Evolutionary conservation across 2,797 vertebrate species (phyloP).

Genomic region (Malurus splendens): DNA sequence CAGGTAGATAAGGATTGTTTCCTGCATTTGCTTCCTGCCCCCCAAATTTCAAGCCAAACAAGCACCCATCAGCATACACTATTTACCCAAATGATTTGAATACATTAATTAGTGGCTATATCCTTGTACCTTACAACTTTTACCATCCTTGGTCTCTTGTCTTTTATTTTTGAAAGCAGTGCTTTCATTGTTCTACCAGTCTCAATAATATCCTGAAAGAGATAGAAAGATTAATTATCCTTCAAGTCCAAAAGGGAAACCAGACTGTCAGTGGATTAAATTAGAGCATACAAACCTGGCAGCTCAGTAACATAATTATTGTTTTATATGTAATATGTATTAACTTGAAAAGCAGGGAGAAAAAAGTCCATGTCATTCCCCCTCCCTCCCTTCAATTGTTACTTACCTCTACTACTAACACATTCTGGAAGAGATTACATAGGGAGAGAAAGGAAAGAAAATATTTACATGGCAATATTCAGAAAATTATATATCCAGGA

Average conservation of each 20-base stretch:
- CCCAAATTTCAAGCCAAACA: neutral
- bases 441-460: neutral
- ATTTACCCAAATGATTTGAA: neutral
- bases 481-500: neutral
- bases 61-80: neutral
- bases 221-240: neutral
- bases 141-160: conserved; percentile 81
- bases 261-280: neutral
- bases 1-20: neutral
- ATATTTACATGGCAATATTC: neutral
- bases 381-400: neutral
- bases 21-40: neutral
- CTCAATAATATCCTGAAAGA: conserved; percentile 81
- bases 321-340: neutral
- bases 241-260: neutral
- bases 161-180: conserved; percentile 74
- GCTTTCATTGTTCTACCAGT: conserved; percentile 84
- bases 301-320: neutral
- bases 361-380: neutral
- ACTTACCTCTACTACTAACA: conserved; percentile 87
- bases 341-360: neutral
- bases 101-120: neutral
- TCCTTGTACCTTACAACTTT: conserved; percentile 81
- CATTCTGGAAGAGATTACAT: conserved; percentile 70
- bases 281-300: neutral